Conservation (phyloP, 2,113 vertebrate genomes). For the Baryphthengus martii region DNA sequence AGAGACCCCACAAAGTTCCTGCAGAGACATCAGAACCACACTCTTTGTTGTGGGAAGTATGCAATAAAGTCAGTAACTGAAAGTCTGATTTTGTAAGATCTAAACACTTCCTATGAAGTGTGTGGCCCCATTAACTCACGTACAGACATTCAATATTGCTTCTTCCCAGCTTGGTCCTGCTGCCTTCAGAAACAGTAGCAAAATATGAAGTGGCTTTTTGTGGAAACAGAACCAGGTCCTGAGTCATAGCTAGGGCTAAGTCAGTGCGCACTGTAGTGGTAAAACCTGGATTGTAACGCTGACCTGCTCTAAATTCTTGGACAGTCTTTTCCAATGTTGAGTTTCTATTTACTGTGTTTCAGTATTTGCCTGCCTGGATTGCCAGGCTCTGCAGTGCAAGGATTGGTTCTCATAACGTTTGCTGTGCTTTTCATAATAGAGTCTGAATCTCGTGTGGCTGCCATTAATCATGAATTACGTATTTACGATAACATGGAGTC, state of each 20-base stretch:
- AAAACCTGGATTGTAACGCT: not conserved
- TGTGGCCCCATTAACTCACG: not conserved
- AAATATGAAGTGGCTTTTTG: not conserved
- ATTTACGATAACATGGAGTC: not conserved
- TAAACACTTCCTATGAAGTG: not conserved
- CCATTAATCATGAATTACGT: conserved; percentile 2
- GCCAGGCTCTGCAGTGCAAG: not conserved
- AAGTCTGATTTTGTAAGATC: not conserved
- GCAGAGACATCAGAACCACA: not conserved
- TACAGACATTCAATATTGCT: accelerated
- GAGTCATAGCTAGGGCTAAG: not conserved
- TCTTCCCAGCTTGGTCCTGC: not conserved
- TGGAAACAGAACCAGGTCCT: not conserved
- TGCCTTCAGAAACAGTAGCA: not conserved
- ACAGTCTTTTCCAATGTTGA: not conserved
- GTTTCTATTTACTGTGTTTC: not conserved
- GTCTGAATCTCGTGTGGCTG: not conserved
- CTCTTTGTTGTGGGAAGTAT: not conserved
- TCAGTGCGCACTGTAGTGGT: not conserved
- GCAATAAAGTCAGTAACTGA: not conserved
- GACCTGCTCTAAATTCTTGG: not conserved
- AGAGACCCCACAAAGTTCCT: not conserved
- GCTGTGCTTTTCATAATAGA: not conserved
- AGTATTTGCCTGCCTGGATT: not conserved
- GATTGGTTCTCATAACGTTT: not conserved